Conservation (phyloP, 2,888 invertebrate species). For the Heterodera filipjevi region DNA sequence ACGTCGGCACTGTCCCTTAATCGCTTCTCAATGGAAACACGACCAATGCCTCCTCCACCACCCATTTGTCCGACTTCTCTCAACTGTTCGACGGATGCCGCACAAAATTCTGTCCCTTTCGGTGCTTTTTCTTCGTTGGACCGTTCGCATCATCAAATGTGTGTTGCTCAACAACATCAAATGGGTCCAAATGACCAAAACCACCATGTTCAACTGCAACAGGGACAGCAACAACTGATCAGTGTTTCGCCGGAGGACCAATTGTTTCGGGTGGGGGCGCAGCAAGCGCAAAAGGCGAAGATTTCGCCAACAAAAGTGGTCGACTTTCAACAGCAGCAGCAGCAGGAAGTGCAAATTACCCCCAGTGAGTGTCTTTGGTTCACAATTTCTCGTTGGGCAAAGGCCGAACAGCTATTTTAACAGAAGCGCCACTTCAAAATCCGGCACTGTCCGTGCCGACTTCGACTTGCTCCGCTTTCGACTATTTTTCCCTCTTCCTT, state of each 20-base stretch:
- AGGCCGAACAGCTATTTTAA: background rate
- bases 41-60: background rate
- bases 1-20: background rate
- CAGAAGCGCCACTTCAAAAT: background rate
- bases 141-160: background rate
- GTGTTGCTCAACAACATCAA: background rate
- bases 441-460: background rate
- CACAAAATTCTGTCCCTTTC: background rate
- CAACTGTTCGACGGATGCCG: background rate
- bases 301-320: background rate
- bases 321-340: background rate
- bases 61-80: constrained; percentile 1
- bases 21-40: background rate
- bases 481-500: background rate
- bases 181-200: background rate
- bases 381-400: background rate
- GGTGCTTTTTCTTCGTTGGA: background rate
- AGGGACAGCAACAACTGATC: background rate
- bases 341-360: background rate
- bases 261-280: background rate
- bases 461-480: background rate
- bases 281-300: background rate
- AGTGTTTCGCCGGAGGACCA: background rate
- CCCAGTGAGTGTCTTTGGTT: background rate
- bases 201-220: no score